phyloP scores from a whole-genome alignment of 2,797 vertebrate species.

The Chiroxiphia lanceolata region DNA sequence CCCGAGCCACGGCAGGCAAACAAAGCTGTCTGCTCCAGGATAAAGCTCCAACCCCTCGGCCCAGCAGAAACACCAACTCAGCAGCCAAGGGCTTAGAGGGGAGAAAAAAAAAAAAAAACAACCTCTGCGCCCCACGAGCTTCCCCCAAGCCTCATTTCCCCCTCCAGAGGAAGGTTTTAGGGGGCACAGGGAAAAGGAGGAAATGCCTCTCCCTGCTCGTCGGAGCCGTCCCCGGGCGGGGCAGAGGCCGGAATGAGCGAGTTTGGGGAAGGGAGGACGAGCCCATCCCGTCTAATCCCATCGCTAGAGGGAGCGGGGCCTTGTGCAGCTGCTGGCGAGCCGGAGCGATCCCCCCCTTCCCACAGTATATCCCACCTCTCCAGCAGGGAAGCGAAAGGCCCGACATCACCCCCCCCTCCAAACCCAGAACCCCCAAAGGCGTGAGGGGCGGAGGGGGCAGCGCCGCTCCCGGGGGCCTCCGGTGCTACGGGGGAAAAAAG shows the following conservation, averaged over 20 bases:
- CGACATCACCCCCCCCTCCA: background rate
- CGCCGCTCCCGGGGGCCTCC: background rate
- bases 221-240: background rate
- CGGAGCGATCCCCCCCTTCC: background rate
- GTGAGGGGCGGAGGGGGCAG: background rate
- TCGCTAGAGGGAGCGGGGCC: slow-evolving; percentile 25
- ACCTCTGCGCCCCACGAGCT: background rate
- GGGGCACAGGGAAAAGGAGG: background rate
- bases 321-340: background rate
- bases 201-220: background rate
- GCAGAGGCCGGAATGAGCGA: slow-evolving; percentile 3
- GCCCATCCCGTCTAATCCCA: background rate
- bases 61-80: background rate
- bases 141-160: background rate
- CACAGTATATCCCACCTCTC: background rate
- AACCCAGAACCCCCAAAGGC: background rate
- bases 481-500: too few species aligned
- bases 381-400: background rate
- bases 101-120: background rate
- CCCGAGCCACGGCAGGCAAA: background rate
- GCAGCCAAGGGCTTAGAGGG: background rate
- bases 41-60: background rate
- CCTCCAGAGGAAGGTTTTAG: rapidly evolving
- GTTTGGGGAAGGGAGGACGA: slow-evolving; percentile 15
- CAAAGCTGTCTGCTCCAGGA: background rate